Evolutionary conservation across 2,113 vertebrate species (phyloP).

Genomic region (Jacana jacana): DNA sequence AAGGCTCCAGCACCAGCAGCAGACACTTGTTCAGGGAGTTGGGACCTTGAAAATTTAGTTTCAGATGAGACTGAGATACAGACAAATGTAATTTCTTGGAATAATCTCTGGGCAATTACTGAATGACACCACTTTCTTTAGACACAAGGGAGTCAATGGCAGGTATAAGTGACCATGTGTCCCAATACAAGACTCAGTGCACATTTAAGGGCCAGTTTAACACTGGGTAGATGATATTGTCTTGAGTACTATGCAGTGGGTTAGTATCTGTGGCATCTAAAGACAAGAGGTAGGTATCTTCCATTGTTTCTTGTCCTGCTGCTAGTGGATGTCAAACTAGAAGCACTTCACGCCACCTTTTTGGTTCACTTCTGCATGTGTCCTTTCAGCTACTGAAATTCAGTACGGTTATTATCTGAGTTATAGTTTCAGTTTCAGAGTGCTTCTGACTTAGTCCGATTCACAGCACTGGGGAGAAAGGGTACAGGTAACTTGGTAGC

Average conservation of each 20-base stretch:
- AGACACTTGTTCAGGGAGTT: neutral
- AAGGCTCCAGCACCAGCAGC: neutral
- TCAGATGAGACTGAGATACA: neutral
- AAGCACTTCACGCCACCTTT: neutral
- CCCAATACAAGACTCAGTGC: neutral
- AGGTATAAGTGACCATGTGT: neutral
- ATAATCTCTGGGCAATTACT: neutral
- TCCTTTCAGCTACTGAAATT: neutral
- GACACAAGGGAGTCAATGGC: neutral
- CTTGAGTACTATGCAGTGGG: neutral
- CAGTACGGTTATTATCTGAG: neutral
- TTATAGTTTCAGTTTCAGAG: neutral
- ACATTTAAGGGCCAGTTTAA: neutral
- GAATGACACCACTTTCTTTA: rapidly evolving
- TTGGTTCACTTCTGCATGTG: neutral
- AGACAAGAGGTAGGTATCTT: neutral
- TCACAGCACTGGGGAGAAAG: neutral
- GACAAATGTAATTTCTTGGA: neutral
- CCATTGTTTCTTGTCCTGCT: neutral
- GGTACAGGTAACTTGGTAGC: neutral
- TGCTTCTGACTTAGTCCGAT: neutral
- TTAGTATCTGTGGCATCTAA: neutral
- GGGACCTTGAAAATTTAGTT: neutral
- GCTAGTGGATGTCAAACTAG: neutral
- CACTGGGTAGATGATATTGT: neutral